A percentile compares a stretch with the other conserved stretches of the same genome.
Evolutionary conservation across 2,888 invertebrate genomes (phyloP).

Genomic region (Serrognathus titanus): DNA sequence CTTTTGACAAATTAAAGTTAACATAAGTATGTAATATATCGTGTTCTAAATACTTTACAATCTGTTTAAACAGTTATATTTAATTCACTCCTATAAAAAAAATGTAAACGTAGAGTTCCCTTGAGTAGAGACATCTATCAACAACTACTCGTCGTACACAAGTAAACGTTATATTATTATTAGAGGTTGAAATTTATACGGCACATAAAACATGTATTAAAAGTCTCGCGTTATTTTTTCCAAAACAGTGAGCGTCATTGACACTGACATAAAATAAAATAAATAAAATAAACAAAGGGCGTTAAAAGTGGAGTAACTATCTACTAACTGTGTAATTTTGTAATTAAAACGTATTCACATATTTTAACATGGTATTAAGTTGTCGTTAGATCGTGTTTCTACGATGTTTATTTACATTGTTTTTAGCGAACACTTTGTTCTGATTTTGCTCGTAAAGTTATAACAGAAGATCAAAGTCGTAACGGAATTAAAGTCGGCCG

Average conservation of each 20-base stretch:
- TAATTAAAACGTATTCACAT: constrained; percentile 2
- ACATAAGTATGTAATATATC: no score
- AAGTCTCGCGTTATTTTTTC: constrained; percentile 7
- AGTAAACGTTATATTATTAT: no score
- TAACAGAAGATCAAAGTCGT: constrained; percentile 14
- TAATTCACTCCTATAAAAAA: no score
- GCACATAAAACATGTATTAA: no score
- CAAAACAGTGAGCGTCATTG: constrained; percentile 13
- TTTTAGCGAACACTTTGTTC: constrained; percentile 13
- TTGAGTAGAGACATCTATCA: no score
- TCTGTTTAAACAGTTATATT: no score
- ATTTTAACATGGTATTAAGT: constrained; percentile 7
- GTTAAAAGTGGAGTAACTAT: neutral
- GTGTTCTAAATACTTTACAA: no score
- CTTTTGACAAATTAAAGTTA: no score
- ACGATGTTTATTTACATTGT: constrained; percentile 10
- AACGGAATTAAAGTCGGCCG: constrained; percentile 4
- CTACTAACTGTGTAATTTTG: constrained; percentile 4
- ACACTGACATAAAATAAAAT: constrained; percentile 17
- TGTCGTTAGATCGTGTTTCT: constrained; percentile 6
- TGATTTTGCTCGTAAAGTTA: constrained; percentile 9
- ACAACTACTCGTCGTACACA: no score
- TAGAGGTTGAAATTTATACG: no score
- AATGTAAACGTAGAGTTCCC: no score
- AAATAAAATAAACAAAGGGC: constrained; percentile 12